Evolutionary conservation across 2,888 invertebrate species (phyloP).

Genomic region (Scaptomyza cyrtandrae): DNA sequence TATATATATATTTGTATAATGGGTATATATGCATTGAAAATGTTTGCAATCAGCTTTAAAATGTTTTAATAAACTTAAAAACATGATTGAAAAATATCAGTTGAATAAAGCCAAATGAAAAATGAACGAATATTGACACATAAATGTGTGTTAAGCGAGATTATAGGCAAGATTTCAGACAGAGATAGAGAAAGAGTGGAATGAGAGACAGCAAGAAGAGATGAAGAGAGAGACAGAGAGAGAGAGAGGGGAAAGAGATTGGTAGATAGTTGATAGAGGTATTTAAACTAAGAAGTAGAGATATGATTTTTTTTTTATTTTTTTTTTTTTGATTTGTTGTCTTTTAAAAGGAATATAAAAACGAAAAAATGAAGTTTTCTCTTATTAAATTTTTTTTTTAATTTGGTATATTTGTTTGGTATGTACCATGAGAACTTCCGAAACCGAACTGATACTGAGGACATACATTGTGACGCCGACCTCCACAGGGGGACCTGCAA

Average conservation of each 20-base stretch:
- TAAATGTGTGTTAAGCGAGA: constrained; percentile 48
- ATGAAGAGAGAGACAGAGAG: constrained; percentile 36
- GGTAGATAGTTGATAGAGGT: constrained; percentile 36
- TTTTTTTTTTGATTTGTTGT: constrained; percentile 37
- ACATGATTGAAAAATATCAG: constrained; percentile 15
- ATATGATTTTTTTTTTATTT: constrained; percentile 52
- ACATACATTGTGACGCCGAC: constrained; percentile 99
- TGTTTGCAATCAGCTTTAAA: constrained; percentile 46
- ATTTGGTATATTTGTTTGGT: constrained; percentile 63
- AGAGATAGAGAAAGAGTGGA: constrained; percentile 35
- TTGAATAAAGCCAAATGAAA: constrained; percentile 36
- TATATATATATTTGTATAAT: constrained; percentile 37
- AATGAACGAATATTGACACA: constrained; percentile 49
- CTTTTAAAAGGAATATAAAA: constrained; percentile 24
- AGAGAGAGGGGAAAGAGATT: constrained; percentile 34
- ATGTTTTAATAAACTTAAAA: constrained; percentile 32
- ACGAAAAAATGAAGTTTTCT: constrained; percentile 26
- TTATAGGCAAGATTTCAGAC: constrained; percentile 13
- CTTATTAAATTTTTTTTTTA: constrained; percentile 24
- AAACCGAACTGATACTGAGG: constrained; percentile 98
- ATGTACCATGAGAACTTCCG: constrained; percentile 98
- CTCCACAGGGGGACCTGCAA: constrained; percentile 98
- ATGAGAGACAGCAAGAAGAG: constrained; percentile 38
- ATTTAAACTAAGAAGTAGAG: constrained; percentile 50
- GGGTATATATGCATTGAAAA: constrained; percentile 52